Evolutionary conservation across 2,888 invertebrate genomes (phyloP).

Genomic region (Pterobdella sp.): DNA sequence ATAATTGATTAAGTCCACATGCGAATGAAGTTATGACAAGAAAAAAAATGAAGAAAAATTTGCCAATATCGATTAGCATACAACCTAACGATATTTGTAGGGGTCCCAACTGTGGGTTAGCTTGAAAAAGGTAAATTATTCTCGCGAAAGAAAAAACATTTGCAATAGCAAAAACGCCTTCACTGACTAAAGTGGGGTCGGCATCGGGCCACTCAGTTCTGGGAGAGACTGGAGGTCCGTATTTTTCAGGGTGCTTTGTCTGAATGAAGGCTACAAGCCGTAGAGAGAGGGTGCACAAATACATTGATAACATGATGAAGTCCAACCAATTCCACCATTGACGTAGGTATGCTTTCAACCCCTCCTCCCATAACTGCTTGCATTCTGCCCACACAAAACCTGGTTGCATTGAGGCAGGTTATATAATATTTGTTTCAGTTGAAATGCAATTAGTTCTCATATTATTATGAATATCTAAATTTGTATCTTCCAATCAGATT

Average conservation of each 20-base stretch:
- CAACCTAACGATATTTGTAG: constrained; percentile 56
- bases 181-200: constrained; percentile 56
- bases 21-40: constrained; percentile 54
- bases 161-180: constrained; percentile 56
- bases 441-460: no score
- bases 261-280: constrained; percentile 50
- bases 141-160: constrained; percentile 57
- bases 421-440: no score
- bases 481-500: no score
- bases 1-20: constrained; percentile 66
- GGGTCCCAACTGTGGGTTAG: constrained; percentile 56
- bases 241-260: constrained; percentile 44
- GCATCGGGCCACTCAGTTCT: constrained; percentile 53
- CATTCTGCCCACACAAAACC: constrained; percentile 57
- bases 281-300: constrained; percentile 55
- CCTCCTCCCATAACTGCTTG: constrained; percentile 58
- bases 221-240: constrained; percentile 48
- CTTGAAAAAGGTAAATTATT: constrained; percentile 57
- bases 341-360: constrained; percentile 54
- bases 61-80: constrained; percentile 58
- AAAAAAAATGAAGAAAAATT: constrained; percentile 55
- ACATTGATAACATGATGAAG: constrained; percentile 57
- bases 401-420: constrained; percentile 38
- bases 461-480: no score
- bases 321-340: constrained; percentile 60